These are phyloP conservation scores for Drosophila antonietae DNA, from an alignment of 2,888 invertebrate genomes.

Conservation along the genomic window DNA sequence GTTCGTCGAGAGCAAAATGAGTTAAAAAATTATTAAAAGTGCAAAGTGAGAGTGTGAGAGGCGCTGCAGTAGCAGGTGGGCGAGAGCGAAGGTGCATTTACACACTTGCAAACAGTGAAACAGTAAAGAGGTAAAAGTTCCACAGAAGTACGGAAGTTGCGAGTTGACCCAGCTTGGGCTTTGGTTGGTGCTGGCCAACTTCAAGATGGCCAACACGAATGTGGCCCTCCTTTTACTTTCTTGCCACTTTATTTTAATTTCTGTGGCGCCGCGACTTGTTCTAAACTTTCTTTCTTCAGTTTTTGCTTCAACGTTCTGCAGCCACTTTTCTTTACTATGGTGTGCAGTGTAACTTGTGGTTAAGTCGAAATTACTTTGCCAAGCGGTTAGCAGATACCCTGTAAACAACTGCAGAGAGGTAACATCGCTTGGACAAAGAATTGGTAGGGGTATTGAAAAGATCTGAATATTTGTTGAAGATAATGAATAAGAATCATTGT, in stretches of 20 bases:
- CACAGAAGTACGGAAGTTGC: slow-evolving; percentile 52
- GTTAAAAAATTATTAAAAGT: slow-evolving; percentile 75
- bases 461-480: not conserved
- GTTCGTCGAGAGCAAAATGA: slow-evolving; percentile 72
- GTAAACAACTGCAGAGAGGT: not conserved
- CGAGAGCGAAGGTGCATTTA: slow-evolving; percentile 28
- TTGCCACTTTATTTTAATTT: slow-evolving; percentile 79
- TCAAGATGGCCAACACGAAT: slow-evolving; percentile 56
- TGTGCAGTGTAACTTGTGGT: slow-evolving; percentile 57
- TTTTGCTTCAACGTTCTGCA: slow-evolving; percentile 27
- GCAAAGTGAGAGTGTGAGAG: slow-evolving; percentile 8
- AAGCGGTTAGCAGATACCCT: slow-evolving; percentile 44
- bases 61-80: not conserved
- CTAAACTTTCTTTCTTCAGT: slow-evolving; percentile 47
- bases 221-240: slow-evolving; percentile 69
- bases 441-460: not conserved
- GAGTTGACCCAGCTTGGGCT: slow-evolving; percentile 33
- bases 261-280: slow-evolving; percentile 47
- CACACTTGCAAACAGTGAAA: slow-evolving; percentile 50
- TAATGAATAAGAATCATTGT: no score
- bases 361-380: slow-evolving; percentile 72
- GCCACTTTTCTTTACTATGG: slow-evolving; percentile 54
- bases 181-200: slow-evolving; percentile 54
- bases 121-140: slow-evolving; percentile 27
- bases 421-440: not conserved